Percentiles rank a stretch among this genome's conserved stretches.
phyloP scores from a whole-genome alignment of 2,797 vertebrate genomes.

The Muraenolepis orangiensis region DNA sequence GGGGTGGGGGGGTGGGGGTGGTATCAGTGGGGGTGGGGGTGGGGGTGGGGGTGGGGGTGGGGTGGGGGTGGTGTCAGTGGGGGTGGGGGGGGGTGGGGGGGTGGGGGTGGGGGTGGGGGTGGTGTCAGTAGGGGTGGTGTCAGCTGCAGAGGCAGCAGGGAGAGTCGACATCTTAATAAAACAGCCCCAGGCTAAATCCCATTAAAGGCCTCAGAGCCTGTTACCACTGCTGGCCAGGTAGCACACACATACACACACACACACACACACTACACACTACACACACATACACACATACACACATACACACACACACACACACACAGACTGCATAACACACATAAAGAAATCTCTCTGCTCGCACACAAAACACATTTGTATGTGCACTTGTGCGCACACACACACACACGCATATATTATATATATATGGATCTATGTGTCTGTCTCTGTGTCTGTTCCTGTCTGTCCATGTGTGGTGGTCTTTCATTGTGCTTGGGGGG shows the following conservation, averaged over 20 bases:
- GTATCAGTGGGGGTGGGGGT: background rate
- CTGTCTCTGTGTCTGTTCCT: constrained; percentile 68
- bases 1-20: too few species aligned
- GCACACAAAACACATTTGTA: constrained; percentile 43
- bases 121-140: constrained; percentile 92
- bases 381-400: constrained; percentile 29
- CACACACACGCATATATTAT: constrained; percentile 66
- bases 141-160: constrained; percentile 99
- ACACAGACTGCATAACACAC: constrained; percentile 11
- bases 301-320: constrained; percentile 51
- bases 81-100: constrained; percentile 22
- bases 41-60: constrained; percentile 9
- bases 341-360: constrained; percentile 3
- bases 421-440: constrained; percentile 74
- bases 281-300: constrained; percentile 37
- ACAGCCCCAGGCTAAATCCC: constrained; percentile 99
- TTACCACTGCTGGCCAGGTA: constrained; percentile 99
- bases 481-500: constrained; percentile 55
- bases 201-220: constrained; percentile 99
- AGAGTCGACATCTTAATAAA: constrained; percentile 99
- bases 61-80: constrained; percentile 26
- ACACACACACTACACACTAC: constrained; percentile 54
- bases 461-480: constrained; percentile 69
- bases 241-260: constrained; percentile 63
- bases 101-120: constrained; percentile 28